Evolutionary conservation across 2,888 invertebrate species (phyloP), one percentile per base, ranked within the genome.

Genomic region (Xylota sylvarum): DNA sequence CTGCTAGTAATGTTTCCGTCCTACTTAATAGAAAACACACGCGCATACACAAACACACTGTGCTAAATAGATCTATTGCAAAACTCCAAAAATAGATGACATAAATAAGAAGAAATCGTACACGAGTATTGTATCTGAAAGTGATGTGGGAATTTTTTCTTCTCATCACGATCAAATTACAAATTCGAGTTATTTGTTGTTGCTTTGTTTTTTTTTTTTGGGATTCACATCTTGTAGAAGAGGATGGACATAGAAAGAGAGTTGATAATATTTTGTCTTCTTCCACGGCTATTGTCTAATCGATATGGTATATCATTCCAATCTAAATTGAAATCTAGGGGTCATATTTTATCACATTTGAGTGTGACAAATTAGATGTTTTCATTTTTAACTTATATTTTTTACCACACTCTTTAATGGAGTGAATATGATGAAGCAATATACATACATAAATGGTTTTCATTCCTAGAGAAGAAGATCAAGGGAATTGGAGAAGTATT

Each of bases 21-120:
- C 35, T 76, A 46, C 56, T 64, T 76, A 56, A 6, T 17, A 17
- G n/a, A n/a, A 19, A 12, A 55, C 19, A 40, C 50, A 46, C 14
- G 56, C 27, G 4, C 23, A 17, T 17, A 40, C n/a, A 50, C n/a
- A 32, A n/a, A 12, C n/a, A 23, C 43, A 23, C 32, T 46, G 10
- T 14, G n/a, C 40, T 43, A 37, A 48, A 14, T 9, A 17, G 30
- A 43, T 27, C 40, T 69, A 50, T 60, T 69, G 69, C 60, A 32
- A 77, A 69, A 67, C 48, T 60, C 60, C 60, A 30, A 43, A 77
- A 77, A 69, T 77, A 77, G 69, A 77, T 60, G 69, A 60, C 50
- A 52, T 35, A 58, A 77, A 69, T 35, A 50, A 50, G 32, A 52
- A 43, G 2, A 60, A 65, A 52, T 40, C 43, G 40, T 46, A 55